These are phyloP conservation scores for Turnix velox DNA, from an alignment of 2,113 vertebrate species.

Conservation along the genomic window DNA sequence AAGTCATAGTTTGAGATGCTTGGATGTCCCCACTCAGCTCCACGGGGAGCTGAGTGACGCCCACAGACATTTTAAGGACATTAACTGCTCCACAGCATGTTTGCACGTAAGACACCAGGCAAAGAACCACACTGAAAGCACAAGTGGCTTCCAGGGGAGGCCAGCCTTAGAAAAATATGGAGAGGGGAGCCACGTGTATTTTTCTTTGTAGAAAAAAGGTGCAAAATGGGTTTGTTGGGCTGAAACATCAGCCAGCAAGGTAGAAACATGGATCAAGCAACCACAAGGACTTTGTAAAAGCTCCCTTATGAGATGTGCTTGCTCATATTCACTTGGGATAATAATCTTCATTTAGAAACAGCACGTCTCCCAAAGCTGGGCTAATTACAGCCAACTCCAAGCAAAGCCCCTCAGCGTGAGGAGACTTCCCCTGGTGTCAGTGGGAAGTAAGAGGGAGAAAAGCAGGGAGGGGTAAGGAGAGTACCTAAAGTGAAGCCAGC, in stretches of 20 bases:
- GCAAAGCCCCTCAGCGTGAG: not conserved
- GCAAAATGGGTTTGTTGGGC: not conserved
- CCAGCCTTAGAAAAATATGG: not conserved
- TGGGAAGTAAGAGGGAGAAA: not conserved
- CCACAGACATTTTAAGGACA: not conserved
- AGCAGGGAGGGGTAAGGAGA: rapidly evolving
- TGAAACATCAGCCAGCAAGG: not conserved
- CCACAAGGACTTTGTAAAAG: not conserved
- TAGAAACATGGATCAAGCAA: not conserved
- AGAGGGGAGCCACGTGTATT: too few species aligned
- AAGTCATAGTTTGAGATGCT: not conserved
- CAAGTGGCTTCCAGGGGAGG: not conserved
- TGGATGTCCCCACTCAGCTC: slow-evolving; percentile 13
- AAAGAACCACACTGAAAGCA: not conserved
- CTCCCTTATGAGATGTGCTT: not conserved
- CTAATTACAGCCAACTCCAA: not conserved
- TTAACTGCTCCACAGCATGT: slow-evolving; percentile 14
- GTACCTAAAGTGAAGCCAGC: not conserved
- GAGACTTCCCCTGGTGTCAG: not conserved
- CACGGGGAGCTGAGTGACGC: not conserved
- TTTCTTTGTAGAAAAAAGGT: not conserved
- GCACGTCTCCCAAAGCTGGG: not conserved
- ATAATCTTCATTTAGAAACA: not conserved
- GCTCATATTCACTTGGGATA: not conserved
- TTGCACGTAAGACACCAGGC: not conserved